phyloP scores from a whole-genome alignment of 2,113 vertebrate species.

The Sylvietta virens region DNA sequence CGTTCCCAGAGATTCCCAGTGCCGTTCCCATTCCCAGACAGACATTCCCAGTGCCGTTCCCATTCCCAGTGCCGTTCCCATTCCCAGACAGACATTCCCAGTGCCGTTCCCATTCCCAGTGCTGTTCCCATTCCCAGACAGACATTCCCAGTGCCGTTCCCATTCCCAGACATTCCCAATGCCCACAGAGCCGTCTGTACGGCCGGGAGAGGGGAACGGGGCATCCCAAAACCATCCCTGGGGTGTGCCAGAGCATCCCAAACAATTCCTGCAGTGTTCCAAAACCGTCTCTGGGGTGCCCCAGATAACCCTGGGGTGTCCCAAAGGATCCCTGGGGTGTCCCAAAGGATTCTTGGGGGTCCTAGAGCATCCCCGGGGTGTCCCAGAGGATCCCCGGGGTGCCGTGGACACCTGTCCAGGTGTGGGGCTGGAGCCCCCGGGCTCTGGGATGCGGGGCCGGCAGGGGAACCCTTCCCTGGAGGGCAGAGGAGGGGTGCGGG shows the following conservation, averaged over 20 bases:
- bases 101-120: too few relatives aligned
- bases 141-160: too few relatives aligned
- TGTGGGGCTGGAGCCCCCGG: neutral
- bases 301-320: neutral
- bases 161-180: neutral
- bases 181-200: too few relatives aligned
- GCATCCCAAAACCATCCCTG: neutral
- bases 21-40: too few relatives aligned
- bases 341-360: neutral
- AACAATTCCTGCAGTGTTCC: neutral
- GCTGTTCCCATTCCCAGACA: too few relatives aligned
- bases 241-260: neutral
- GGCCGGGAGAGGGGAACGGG: neutral
- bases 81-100: too few relatives aligned
- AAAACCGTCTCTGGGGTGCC: neutral
- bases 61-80: too few relatives aligned
- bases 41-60: too few relatives aligned
- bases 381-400: neutral
- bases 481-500: neutral
- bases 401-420: neutral
- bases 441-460: too few relatives aligned
- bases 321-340: neutral
- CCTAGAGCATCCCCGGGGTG: neutral
- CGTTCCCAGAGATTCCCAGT: too few relatives aligned
- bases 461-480: too few relatives aligned